phyloP scores from a whole-genome alignment of 2,113 vertebrate genomes.

The Erythrolamprus reginae region DNA sequence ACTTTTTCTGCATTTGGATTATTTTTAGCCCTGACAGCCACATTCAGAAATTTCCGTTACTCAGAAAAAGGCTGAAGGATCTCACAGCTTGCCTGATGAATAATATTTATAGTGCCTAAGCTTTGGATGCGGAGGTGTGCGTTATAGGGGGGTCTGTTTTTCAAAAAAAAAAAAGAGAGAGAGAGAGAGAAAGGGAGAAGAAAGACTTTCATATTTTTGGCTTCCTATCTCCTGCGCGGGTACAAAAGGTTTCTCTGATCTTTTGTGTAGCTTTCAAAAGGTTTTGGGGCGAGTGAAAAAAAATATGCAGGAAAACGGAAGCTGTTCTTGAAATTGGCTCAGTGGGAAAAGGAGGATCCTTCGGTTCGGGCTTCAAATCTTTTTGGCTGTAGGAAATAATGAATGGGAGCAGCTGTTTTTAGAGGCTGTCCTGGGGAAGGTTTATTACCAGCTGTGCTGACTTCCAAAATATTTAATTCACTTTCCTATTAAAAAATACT shows the following conservation, averaged over 20 bases:
- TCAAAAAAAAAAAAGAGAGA: too few relatives aligned
- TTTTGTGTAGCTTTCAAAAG: background rate
- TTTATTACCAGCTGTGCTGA: background rate
- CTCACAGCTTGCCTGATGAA: background rate
- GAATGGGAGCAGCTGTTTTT: background rate
- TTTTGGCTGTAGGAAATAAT: background rate
- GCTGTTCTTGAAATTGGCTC: background rate
- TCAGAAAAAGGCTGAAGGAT: background rate
- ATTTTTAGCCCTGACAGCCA: slow-evolving; percentile 16
- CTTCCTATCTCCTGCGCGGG: background rate
- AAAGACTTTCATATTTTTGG: background rate
- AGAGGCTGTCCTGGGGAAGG: background rate
- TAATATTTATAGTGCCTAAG: slow-evolving; percentile 2
- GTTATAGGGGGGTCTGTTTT: background rate
- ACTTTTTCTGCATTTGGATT: background rate
- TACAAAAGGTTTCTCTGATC: background rate
- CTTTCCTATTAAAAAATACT: too few relatives aligned
- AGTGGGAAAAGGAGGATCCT: background rate
- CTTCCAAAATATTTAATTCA: background rate
- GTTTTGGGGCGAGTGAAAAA: background rate
- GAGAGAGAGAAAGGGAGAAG: background rate
- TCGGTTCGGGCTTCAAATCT: background rate
- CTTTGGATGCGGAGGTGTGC: background rate
- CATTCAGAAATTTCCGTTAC: slow-evolving; percentile 25
- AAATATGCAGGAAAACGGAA: background rate